Evolutionary conservation across 2,797 vertebrate species (phyloP).

Genomic region (Bovichtus diacanthus): DNA sequence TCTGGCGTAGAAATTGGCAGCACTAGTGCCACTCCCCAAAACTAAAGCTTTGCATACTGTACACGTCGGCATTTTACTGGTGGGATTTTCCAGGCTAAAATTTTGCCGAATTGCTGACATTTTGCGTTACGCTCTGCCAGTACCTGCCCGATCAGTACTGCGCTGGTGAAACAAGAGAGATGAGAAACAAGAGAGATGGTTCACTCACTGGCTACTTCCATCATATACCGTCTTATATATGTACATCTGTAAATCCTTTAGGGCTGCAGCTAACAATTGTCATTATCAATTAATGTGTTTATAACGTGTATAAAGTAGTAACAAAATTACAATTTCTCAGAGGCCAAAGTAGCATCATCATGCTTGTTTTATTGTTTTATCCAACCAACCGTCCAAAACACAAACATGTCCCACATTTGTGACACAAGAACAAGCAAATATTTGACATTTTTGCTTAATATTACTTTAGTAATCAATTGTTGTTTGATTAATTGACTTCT

Average conservation of each 20-base stretch:
- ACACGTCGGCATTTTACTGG: too few species aligned
- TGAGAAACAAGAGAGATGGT: too few species aligned
- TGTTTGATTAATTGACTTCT: background rate
- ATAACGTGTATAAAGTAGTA: background rate
- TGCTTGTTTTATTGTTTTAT: conserved; percentile 7
- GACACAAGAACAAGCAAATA: background rate
- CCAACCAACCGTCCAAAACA: background rate
- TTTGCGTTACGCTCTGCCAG: too few species aligned
- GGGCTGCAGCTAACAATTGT: background rate
- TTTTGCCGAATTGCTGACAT: too few species aligned
- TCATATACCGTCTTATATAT: conserved; percentile 10
- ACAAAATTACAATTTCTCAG: background rate
- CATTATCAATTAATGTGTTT: background rate
- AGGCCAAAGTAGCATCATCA: background rate
- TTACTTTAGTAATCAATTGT: background rate
- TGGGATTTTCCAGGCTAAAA: too few species aligned
- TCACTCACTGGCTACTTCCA: too few species aligned
- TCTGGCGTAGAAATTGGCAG: too few species aligned
- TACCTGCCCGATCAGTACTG: too few species aligned
- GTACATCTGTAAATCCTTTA: background rate
- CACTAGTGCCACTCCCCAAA: too few species aligned
- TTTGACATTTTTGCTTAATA: background rate
- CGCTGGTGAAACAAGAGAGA: too few species aligned
- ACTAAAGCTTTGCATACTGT: too few species aligned
- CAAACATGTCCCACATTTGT: background rate